These are phyloP conservation scores for Pontoporia blainvillei DNA, from an alignment of 2,113 vertebrate species.

Conservation along the genomic window DNA sequence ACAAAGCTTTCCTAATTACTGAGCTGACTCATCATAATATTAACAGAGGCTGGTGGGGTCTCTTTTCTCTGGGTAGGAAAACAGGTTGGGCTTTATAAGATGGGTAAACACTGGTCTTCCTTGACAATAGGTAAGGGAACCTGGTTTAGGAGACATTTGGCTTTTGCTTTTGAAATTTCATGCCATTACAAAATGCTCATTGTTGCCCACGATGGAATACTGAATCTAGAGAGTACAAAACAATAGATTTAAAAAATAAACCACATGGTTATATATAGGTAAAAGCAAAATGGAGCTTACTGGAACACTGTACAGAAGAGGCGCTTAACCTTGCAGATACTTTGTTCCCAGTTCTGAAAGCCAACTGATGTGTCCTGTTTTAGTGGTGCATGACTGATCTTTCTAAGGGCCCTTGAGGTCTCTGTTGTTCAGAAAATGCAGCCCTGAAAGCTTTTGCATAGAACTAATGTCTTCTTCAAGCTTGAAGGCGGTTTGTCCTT, in stretches of 20 bases:
- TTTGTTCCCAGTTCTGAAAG: slow-evolving; percentile 60
- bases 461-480: slow-evolving; percentile 44
- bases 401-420: slow-evolving; percentile 25
- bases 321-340: neutral
- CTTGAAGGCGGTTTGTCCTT: slow-evolving; percentile 54
- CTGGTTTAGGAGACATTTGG: neutral
- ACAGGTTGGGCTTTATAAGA: neutral
- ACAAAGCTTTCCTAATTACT: neutral
- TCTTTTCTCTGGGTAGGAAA: neutral
- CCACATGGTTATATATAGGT: neutral
- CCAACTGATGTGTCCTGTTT: slow-evolving; percentile 38
- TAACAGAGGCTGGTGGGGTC: neutral
- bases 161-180: slow-evolving; percentile 16
- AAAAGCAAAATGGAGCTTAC: slow-evolving; percentile 19
- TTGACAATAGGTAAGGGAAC: neutral
- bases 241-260: slow-evolving; percentile 7
- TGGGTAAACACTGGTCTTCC: neutral
- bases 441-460: slow-evolving; percentile 57
- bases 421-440: slow-evolving; percentile 65
- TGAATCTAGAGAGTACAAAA: neutral
- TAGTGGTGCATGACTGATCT: slow-evolving; percentile 61
- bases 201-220: neutral
- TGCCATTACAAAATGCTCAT: neutral
- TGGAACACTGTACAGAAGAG: slow-evolving; percentile 35
- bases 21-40: neutral